Evolutionary conservation across 1,140 invertebrate genomes (phyloP), one percentile per base, ranked within the genome.

Genomic region (Eumeta japonica): DNA sequence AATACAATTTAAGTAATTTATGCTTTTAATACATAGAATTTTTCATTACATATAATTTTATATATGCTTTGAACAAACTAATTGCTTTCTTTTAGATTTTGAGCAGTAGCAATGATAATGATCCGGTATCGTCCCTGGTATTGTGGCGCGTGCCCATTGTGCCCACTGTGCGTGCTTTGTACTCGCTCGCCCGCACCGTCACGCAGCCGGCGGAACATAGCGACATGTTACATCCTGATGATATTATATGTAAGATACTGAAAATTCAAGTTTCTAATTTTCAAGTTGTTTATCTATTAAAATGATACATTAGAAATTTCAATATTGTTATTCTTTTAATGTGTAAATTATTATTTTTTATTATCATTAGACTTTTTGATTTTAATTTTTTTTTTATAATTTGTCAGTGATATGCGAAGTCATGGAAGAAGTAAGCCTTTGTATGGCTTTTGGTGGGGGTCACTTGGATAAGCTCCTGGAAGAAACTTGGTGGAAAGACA

Each of bases 371-470:
- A 16, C 15, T 15, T 29, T 19, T 19, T n/a, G 12, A 10, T 18
- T 10, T 10, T 39, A 13, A 14, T 3, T 16, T 29, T 41, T 29
- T 15, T 10, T 24, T 28, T 9, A 33, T 29, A 16, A 32, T 46
- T 43, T 35, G 14, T 3, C 48, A 77, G 86, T 97, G 46, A 94
- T 92, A 57, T 88, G 90, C 52, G 94, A 97, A 74, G 90, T 92
- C 14, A 76, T 97, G 50, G 94, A 97, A 77, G 85, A 94, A 16
- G 74, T 98, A 29, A 92, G 91, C n/a, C 82, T 94, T 36, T 87
- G 87, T 47, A 81, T 96, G 54, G 86, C 92, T 16, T 72, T 97
- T 5, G 92, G 91, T 72, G 89, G 90, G 3, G 81, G 83, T 30
- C 85, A 86, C 34, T 71, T 95, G 30, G 89, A 94, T 40, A 79